These are phyloP conservation scores for Spermophilus dauricus DNA, from an alignment of 2,113 vertebrate species.

Conservation along the genomic window DNA sequence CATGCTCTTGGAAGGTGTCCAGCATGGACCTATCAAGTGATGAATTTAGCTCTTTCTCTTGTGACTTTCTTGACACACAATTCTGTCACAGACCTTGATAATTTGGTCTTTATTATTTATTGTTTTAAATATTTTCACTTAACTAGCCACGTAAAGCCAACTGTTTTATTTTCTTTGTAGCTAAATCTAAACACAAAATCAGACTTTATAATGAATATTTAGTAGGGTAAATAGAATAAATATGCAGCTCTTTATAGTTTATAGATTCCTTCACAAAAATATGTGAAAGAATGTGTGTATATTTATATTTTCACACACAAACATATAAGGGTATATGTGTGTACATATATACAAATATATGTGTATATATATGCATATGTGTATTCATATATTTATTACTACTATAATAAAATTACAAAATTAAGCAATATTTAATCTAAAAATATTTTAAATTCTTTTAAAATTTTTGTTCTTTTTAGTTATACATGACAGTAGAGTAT, in stretches of 20 bases:
- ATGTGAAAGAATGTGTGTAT: background rate
- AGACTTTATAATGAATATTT: background rate
- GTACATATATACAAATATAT: background rate
- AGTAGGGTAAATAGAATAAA: constrained; percentile 25
- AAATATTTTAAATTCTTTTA: background rate
- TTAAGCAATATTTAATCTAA: constrained; percentile 35
- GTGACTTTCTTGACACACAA: background rate
- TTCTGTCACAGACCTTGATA: background rate
- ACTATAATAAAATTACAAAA: background rate
- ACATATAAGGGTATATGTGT: too few species aligned
- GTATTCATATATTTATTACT: background rate
- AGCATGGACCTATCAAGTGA: background rate
- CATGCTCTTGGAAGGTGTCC: background rate
- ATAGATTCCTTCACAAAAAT: background rate
- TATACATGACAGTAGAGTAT: too few species aligned
- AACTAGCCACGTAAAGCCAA: background rate
- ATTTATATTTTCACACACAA: background rate
- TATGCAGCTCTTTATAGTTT: background rate
- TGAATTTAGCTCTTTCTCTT: background rate
- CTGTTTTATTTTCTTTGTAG: constrained; percentile 5
- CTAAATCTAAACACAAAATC: constrained; percentile 20
- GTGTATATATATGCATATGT: background rate
- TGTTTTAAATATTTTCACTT: constrained; percentile 11
- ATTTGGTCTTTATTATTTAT: constrained; percentile 30
- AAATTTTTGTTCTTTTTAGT: too few species aligned